Evolutionary conservation across 2,113 vertebrate genomes (phyloP).

Genomic region (Cichladusa arquata): DNA sequence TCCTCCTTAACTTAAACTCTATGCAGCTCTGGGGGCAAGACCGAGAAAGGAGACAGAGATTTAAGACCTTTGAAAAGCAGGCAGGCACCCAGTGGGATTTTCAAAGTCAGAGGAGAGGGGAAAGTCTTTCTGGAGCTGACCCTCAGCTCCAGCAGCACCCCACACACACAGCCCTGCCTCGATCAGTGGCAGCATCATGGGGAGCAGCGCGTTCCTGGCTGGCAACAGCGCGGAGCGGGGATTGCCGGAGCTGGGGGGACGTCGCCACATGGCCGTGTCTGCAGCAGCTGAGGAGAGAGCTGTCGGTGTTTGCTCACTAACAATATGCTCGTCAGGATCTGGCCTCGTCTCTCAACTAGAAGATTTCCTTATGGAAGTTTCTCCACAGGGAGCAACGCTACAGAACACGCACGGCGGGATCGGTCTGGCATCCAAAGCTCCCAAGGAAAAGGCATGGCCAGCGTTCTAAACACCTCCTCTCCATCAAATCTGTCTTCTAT

Average conservation of each 20-base stretch:
- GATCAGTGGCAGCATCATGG: rapidly evolving
- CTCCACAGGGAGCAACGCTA: neutral
- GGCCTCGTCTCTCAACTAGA: conserved; percentile 42
- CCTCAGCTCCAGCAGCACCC: neutral
- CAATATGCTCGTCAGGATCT: conserved; percentile 54
- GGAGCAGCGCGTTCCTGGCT: neutral
- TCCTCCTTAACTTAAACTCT: neutral
- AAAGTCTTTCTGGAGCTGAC: neutral
- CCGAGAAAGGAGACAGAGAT: neutral
- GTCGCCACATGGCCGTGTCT: conserved; percentile 24
- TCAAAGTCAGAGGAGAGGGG: neutral
- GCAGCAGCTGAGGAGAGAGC: conserved; percentile 47
- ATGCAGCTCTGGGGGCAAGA: rapidly evolving
- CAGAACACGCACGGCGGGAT: neutral
- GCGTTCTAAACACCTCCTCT: neutral
- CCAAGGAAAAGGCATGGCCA: neutral
- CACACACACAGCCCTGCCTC: neutral
- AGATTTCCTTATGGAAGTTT: conserved; percentile 50
- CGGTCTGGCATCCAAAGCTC: neutral
- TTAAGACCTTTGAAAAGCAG: neutral
- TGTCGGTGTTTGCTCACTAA: conserved; percentile 54
- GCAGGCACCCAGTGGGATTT: neutral
- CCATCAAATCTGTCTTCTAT: neutral
- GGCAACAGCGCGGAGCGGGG: neutral
- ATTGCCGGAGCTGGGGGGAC: neutral